Conservation (phyloP, 2,888 invertebrate genomes). For the Tinea pellionella region DNA sequence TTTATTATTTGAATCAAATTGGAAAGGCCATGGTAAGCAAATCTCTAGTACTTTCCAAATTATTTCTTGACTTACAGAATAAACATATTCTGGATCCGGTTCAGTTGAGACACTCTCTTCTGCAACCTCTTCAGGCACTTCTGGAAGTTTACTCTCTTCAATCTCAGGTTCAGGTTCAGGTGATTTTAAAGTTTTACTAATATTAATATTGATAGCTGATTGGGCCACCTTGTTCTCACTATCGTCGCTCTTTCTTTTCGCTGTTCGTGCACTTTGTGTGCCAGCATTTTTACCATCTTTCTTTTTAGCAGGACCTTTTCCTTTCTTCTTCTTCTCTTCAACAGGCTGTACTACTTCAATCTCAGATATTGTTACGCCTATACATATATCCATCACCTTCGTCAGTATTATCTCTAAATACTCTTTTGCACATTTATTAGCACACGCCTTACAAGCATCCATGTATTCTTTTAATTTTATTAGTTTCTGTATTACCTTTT, state of each 20-base stretch:
- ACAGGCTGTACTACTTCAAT: slow-evolving; percentile 30
- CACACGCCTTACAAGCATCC: slow-evolving; percentile 47
- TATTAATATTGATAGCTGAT: slow-evolving; percentile 38
- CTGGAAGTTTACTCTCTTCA: slow-evolving; percentile 30
- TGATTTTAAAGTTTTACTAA: not conserved
- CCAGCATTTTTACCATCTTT: not conserved
- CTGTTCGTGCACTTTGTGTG: slow-evolving; percentile 36
- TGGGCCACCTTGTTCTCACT: slow-evolving; percentile 28
- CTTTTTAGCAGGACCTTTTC: slow-evolving; percentile 21
- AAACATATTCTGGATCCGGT: slow-evolving; percentile 35
- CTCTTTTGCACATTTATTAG: slow-evolving; percentile 36
- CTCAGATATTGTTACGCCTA: slow-evolving; percentile 44
- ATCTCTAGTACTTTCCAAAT: slow-evolving; percentile 52
- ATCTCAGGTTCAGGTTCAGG: slow-evolving; percentile 18
- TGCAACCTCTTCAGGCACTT: slow-evolving; percentile 29
- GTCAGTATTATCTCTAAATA: slow-evolving; percentile 39
- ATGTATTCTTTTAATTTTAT: slow-evolving; percentile 44
- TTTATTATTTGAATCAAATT: slow-evolving; percentile 35
- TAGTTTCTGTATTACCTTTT: slow-evolving; percentile 49
- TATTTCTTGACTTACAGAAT: slow-evolving; percentile 42
- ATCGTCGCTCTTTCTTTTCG: slow-evolving; percentile 27
- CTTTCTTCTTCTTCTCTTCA: slow-evolving; percentile 36
- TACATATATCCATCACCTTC: slow-evolving; percentile 41
- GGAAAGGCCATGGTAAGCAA: slow-evolving; percentile 55
- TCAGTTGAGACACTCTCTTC: slow-evolving; percentile 27